Evolutionary conservation across 2,888 invertebrate genomes (phyloP), one percentile per base, ranked within the genome.

Genomic region (Megalurothrips usitatus): DNA sequence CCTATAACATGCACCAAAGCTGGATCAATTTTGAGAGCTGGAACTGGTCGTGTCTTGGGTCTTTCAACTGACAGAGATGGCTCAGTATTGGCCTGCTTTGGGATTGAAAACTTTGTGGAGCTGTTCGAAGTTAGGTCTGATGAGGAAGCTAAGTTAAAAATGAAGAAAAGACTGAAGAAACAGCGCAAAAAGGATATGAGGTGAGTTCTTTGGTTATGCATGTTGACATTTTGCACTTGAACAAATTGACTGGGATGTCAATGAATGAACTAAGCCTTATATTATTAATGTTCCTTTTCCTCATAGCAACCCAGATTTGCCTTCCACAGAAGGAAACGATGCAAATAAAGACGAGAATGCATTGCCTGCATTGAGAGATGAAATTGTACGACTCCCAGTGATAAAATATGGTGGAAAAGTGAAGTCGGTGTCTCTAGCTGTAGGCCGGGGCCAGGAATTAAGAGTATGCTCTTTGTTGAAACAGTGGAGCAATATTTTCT

Each of bases 91-190:
- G 92, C 92, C 1, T 96, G 96, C 86, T 94, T 95, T 86, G 97
- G 97, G 14, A 92, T 92, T 17, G 95, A 96, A 85, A 91, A 92
- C 81, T 87, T 91, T 43, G 88, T 98, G 23, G 98, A 99, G 88
- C 87, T 96, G 81, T 98, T 96, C 86, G 89, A 92, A 78, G 92
- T 99, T 84, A 92, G 94, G 85, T 88, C 92, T 0, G 92, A 94
- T 28, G 92, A 93, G 17, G 94, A 96, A 85, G 92, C 94, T 0
- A 90, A 91, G 83, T 87, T 88, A 47, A 91, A 93, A 83, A 89
- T 93, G 85, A 89, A 91, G 48, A 97, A 97, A 87, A 90, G 96
- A 68, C 86, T 94, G 79, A 94, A 94, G 85, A 97, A 95, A 87
- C 90, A 91, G 86, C 90, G 88, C 84, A 92, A 90, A 84, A 92